Percentiles rank a stretch among this genome's conserved stretches.
Conservation (phyloP, 2,113 vertebrate genomes). For the Galeopterus variegatus region DNA sequence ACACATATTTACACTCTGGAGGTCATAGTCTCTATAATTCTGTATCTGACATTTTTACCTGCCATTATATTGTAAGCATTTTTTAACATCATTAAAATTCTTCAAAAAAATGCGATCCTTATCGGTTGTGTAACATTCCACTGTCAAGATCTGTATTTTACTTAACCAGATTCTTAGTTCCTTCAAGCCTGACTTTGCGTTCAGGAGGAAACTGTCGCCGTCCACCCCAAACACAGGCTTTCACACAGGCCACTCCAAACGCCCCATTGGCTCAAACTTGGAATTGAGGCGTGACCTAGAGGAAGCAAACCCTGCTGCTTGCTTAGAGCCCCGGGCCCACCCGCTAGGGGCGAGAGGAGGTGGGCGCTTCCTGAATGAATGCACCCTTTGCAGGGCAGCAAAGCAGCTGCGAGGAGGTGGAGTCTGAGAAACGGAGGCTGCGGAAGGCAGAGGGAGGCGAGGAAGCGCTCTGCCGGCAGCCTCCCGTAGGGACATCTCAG, state of each 20-base stretch:
- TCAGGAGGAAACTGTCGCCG: background rate
- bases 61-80: background rate
- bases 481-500: constrained; percentile 73
- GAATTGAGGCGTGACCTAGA: background rate
- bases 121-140: background rate
- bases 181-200: background rate
- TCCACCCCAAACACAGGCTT: background rate
- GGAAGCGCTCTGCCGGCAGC: background rate
- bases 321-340: constrained; percentile 29
- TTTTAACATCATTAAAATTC: background rate
- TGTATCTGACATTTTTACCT: background rate
- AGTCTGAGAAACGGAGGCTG: constrained; percentile 35
- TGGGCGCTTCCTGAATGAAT: constrained; percentile 67
- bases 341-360: constrained; percentile 37
- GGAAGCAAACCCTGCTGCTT: background rate
- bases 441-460: background rate
- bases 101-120: background rate
- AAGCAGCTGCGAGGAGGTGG: constrained; percentile 59
- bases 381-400: background rate
- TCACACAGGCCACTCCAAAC: background rate
- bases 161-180: background rate
- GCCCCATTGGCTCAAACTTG: background rate
- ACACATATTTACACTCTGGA: background rate
- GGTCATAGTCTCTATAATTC: background rate
- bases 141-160: background rate